A percentile compares a stretch with the other conserved stretches of the same genome.
Evolutionary conservation across 2,797 vertebrate species (phyloP).

Genomic region (Malurus leucopterus): DNA sequence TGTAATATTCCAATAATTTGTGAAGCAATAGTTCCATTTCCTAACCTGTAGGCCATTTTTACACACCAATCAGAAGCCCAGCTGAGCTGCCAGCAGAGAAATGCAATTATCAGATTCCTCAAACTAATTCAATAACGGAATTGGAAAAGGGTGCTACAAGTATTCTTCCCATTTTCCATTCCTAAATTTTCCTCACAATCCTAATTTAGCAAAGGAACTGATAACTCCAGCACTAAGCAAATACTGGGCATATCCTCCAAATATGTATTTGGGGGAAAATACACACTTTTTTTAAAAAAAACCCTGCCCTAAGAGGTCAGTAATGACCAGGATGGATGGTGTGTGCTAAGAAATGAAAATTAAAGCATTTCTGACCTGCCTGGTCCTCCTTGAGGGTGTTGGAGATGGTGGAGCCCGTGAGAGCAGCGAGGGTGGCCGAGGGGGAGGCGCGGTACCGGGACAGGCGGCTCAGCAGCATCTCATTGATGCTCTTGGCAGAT

Average conservation of each 20-base stretch:
- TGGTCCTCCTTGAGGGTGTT: slow-evolving; percentile 98
- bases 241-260: fast-evolving
- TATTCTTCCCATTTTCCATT: background rate
- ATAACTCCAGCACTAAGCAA: background rate
- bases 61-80: background rate
- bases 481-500: slow-evolving; percentile 97
- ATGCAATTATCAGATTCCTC: background rate
- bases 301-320: background rate
- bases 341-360: background rate
- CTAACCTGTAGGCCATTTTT: background rate
- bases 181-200: background rate
- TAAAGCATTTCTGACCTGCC: slow-evolving; percentile 78
- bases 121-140: background rate
- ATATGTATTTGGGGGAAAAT: fast-evolving
- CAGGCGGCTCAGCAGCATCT: slow-evolving; percentile 95
- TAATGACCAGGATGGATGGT: background rate
- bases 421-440: slow-evolving; percentile 92
- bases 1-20: background rate
- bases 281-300: background rate
- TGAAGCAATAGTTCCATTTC: background rate
- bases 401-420: slow-evolving; percentile 95
- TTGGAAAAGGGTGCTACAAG: background rate
- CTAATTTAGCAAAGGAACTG: background rate
- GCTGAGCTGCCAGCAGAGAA: background rate
- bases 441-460: slow-evolving; percentile 95